These are phyloP conservation scores for Pyrrhosoma nymphula DNA, from an alignment of 2,888 invertebrate genomes.

Conservation along the genomic window DNA sequence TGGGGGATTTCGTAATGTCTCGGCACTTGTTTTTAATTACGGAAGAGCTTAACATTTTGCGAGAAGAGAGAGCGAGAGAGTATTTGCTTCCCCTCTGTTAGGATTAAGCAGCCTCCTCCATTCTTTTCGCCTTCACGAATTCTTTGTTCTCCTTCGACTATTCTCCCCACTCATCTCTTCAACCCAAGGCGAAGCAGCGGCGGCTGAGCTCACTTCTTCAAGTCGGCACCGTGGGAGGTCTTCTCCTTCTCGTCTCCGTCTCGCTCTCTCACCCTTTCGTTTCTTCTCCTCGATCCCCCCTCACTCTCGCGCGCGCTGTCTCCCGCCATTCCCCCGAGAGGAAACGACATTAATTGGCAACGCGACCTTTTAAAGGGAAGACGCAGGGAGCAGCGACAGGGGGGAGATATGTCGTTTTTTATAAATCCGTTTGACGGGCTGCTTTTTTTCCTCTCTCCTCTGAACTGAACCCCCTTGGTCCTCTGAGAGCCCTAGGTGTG, in stretches of 20 bases:
- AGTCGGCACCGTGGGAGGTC: conserved; percentile 16
- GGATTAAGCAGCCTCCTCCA: conserved; percentile 23
- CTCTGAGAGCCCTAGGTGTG: not conserved
- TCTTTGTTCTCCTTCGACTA: not conserved
- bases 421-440: not conserved
- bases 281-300: not conserved
- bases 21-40: conserved; percentile 39
- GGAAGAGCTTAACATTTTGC: not conserved
- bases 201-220: not conserved
- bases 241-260: not conserved
- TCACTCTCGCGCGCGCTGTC: not conserved
- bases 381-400: not conserved
- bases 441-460: not conserved
- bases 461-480: not conserved
- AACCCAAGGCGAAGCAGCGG: not conserved
- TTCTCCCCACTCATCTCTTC: not conserved
- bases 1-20: conserved; percentile 3
- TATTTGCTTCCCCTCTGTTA: not conserved
- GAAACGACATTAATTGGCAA: conserved; percentile 26
- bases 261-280: not conserved
- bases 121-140: not conserved
- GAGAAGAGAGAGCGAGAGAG: not conserved
- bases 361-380: conserved; percentile 39
- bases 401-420: not conserved
- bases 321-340: conserved; percentile 12